phyloP scores from a whole-genome alignment of 2,797 vertebrate species.

The Gallinago stenura region DNA sequence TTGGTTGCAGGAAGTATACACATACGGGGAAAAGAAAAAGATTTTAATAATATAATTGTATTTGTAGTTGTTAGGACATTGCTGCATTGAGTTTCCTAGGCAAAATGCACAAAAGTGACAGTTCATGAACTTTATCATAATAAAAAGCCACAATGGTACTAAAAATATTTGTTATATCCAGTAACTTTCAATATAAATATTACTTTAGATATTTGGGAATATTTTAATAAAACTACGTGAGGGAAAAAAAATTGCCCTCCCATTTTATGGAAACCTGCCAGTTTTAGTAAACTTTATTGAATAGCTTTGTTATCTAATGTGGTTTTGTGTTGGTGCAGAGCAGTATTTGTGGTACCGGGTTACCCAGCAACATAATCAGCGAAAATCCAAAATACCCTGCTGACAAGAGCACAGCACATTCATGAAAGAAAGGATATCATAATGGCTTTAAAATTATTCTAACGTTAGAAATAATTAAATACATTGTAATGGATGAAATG shows the following conservation, averaged over 20 bases:
- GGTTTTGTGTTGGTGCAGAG: constrained; percentile 47
- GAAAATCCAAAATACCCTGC: not conserved
- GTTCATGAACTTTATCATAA: not conserved
- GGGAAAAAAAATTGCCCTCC: not conserved
- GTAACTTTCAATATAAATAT: not conserved
- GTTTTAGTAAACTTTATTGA: not conserved
- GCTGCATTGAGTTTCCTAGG: not conserved
- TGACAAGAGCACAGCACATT: not conserved
- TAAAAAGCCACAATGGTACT: not conserved
- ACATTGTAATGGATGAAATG: not conserved
- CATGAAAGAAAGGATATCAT: not conserved
- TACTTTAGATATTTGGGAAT: not conserved
- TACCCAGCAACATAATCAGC: constrained; percentile 54
- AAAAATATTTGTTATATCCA: not conserved
- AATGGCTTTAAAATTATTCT: not conserved
- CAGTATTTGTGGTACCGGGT: not conserved
- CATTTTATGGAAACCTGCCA: not conserved
- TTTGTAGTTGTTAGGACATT: not conserved
- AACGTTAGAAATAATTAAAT: not conserved
- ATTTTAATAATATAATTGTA: not conserved
- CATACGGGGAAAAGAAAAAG: not conserved
- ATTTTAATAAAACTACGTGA: not conserved
- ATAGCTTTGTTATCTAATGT: constrained; percentile 26
- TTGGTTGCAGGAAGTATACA: not conserved
- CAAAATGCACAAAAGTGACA: not conserved